These are phyloP conservation scores for Acromyrmex charruanus DNA, from an alignment of 1,140 invertebrate species.

Conservation along the genomic window DNA sequence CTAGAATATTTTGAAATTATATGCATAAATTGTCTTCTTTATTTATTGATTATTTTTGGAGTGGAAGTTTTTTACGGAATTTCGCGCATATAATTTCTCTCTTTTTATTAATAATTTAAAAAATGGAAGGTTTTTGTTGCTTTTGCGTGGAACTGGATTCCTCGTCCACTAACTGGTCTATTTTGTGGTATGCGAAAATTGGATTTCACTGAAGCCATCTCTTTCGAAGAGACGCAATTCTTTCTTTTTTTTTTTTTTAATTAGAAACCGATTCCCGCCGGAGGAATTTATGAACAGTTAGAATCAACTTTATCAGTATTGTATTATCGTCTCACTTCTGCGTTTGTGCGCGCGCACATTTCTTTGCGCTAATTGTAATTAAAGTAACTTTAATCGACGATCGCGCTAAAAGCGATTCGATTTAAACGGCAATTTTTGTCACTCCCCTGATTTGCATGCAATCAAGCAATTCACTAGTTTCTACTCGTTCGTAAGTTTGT, in stretches of 20 bases:
- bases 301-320: neutral
- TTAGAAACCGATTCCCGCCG: neutral
- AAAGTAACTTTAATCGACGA: slow-evolving; percentile 29
- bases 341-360: neutral
- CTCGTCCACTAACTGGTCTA: neutral
- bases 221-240: neutral
- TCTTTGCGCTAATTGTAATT: slow-evolving; percentile 32
- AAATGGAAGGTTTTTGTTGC: neutral
- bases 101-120: neutral
- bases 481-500: neutral
- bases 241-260: neutral
- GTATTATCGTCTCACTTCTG: neutral
- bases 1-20: neutral
- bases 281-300: neutral
- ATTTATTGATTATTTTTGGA: slow-evolving; percentile 12
- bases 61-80: neutral
- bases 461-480: slow-evolving; percentile 53
- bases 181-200: slow-evolving; percentile 16
- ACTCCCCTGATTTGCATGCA: slow-evolving; percentile 17
- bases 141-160: neutral
- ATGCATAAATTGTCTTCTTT: neutral
- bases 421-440: slow-evolving; percentile 19
- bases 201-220: neutral
- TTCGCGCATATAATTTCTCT: neutral
- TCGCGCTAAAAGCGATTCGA: slow-evolving; percentile 10